Base-by-base conservation (phyloP, 1,140 invertebrate species). In the Bombus superbus region DNA sequence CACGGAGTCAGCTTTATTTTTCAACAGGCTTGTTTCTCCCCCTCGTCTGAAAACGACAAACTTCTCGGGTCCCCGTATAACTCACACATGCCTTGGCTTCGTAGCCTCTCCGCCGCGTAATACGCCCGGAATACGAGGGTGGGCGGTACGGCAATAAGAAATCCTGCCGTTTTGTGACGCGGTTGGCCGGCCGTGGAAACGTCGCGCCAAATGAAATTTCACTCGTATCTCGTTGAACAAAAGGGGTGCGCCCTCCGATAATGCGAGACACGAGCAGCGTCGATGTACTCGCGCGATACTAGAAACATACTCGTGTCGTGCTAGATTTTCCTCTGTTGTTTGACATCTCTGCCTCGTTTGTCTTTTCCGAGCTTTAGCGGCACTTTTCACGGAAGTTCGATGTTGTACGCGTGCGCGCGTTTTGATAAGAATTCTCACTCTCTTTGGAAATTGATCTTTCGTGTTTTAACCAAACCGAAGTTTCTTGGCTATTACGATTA, bases 121-220 rank as follows among this genome's bases (percentile, higher is more conserved):
- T 53, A 83, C 44, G 5, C 15, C 18, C 9, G n/a, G 35, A 32
- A 75, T 32, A 53, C 32, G 44, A 10, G 5, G 13, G 80, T 15
- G 28, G n/a, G 25, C 13, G 69, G 25, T 6, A 72, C 42, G 64
- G 62, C 64, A 78, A 78, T 83, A 83, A 83, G 74, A 83, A 76
- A 83, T 57, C n/a, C 38, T 11, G n/a, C 3, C 32, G 73, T 83
- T 83, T 77, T 32, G 72, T n/a, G 73, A 57, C 8, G 38, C 28
- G 69, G 69, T 66, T 38, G 72, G 22, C 59, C 59, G 11, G 59
- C 25, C 59, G 47, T 42, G 71, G 35, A 42, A 44, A 11, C 40
- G 69, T 74, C 71, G n/a, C n/a, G 40, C 32, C n/a, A 74, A 83
- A 83, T 83, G 81, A 83, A 83, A 83, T 83, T 83, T 83, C 74